Evolutionary conservation across 2,113 vertebrate species (phyloP), one percentile per base, ranked within the genome.

Genomic region (Apodemus speciosus): DNA sequence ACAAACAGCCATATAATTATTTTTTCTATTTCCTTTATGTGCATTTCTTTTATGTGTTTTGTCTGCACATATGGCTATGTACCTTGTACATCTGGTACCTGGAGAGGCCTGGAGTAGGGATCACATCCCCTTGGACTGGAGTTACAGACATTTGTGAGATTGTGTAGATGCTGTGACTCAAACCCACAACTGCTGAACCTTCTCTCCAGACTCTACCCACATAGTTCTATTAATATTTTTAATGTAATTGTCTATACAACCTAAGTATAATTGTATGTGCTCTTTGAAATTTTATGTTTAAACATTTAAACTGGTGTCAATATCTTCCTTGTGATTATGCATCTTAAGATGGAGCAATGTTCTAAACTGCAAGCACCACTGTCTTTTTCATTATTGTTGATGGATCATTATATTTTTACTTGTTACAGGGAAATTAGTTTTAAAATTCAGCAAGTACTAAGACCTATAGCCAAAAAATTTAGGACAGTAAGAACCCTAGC

Each of bases 261-360:
- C 6, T 40, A 58, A 3, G 11, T 58, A 58, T 40, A 40, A 11
- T 80, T 53, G 35, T 21, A 80, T 25, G n/a, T n/a, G 56, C 51
- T 56, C 35, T n/a, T 79, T 35, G n/a, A 25, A 56, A 80, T 23
- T 23, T 56, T 56, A 49, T 51, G 51, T 80, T 58, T 21, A 80
- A 80, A 38, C 32, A 38, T 58, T 81, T 81, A 81, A 58, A 81
- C 60, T 30, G 21, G 23, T 87, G 20, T 58, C 16, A 80, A 75
- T 85, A 27, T 90, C 87, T 94, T 79, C 21, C 30, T 89, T 88
- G 13, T 88, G 32, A 83, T 49, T 89, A 87, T 43, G 6, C 14
- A 21, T 71, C 58, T 69, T 83, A 86, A 60, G 46, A 35, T 77
- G 53, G 76, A 84, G 43, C 6, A 2, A 35, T 85, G 25, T 81